Evolutionary conservation across 2,113 vertebrate genomes (phyloP), one percentile per base, ranked within the genome.

Genomic region (Papio anubis): DNA sequence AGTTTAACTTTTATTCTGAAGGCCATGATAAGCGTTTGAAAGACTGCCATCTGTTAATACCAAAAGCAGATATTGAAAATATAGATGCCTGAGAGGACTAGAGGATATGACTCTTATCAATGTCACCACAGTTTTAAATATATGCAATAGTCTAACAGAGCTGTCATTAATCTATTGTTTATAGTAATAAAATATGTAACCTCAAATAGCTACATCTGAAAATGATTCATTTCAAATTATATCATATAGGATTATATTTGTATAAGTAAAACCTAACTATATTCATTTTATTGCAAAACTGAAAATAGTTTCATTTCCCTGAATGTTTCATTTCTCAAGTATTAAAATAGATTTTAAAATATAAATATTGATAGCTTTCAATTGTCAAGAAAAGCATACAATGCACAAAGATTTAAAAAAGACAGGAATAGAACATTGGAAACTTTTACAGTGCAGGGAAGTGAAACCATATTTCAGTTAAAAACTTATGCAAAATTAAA

Each of bases 331-430:
- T 94, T 90, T 76, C 38, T 43, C 8, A 80, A 75, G 68, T 70
- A 96, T 75, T 94, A 82, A 95, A 97, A 97, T 86, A 68, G 52
- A 70, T 43, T 88, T 92, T 93, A 89, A 97, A 93, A 83, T 89
- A 83, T 75, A 97, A 98, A 97, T 96, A 87, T 89, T 96, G 79
- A 83, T 96, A 82, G 50, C 16, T 87, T 95, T 93, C 83, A 88
- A 83, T 97, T 92, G 59, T 94, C 97, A 96, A 83, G 86, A 70
- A 97, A 95, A 79, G 35, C 75, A 94, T n/a, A 89, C 32, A 85
- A 55, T 76, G 27, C n/a, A 86, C 4, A 68, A 87, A 97, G 23
- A 92, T 93, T 76, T 95, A 83, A 95, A 96, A 50, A 32, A 96
- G 27, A 80, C 76, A 97, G 27, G 57, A 93, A 93, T 50, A 88